phyloP scores from a whole-genome alignment of 2,797 vertebrate species.

The Lacerta bilineata region DNA sequence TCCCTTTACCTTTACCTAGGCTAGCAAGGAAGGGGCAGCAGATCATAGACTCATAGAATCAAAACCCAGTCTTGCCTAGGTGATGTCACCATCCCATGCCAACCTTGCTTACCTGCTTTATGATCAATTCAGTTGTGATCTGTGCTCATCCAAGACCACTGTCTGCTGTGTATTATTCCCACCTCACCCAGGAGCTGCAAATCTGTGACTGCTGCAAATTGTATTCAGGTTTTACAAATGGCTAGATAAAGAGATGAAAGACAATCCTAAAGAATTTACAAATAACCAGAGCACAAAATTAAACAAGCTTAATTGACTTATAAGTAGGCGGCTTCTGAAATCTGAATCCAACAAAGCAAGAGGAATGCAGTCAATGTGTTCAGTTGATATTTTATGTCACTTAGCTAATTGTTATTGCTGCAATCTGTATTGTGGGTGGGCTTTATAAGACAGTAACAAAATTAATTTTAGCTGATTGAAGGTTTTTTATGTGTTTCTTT shows the following conservation, averaged over 20 bases:
- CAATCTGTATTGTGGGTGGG: constrained; percentile 50
- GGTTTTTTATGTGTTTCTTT: too few relatives aligned
- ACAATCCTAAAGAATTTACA: neutral
- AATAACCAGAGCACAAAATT: constrained; percentile 45
- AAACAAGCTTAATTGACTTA: constrained; percentile 48
- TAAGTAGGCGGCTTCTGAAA: constrained; percentile 27
- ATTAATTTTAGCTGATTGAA: constrained; percentile 52
- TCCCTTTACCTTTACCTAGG: too few relatives aligned
- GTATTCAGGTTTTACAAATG: neutral
- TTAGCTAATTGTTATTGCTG: neutral
- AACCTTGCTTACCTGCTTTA: too few relatives aligned
- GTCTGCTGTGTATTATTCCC: too few relatives aligned
- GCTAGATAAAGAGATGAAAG: neutral
- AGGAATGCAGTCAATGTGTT: constrained; percentile 22
- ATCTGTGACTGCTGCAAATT: too few relatives aligned
- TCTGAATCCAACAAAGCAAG: constrained; percentile 17
- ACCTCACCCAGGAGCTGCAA: too few relatives aligned
- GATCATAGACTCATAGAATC: too few relatives aligned
- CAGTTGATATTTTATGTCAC: constrained; percentile 18
- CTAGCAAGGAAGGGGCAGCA: too few relatives aligned
- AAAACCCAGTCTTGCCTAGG: too few relatives aligned
- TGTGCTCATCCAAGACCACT: too few relatives aligned
- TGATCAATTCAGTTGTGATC: too few relatives aligned
- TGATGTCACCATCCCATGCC: too few relatives aligned
- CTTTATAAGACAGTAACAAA: constrained; percentile 38